These are phyloP conservation scores for Drosophila hamatofila DNA, from an alignment of 2,888 invertebrate genomes.

Conservation along the genomic window DNA sequence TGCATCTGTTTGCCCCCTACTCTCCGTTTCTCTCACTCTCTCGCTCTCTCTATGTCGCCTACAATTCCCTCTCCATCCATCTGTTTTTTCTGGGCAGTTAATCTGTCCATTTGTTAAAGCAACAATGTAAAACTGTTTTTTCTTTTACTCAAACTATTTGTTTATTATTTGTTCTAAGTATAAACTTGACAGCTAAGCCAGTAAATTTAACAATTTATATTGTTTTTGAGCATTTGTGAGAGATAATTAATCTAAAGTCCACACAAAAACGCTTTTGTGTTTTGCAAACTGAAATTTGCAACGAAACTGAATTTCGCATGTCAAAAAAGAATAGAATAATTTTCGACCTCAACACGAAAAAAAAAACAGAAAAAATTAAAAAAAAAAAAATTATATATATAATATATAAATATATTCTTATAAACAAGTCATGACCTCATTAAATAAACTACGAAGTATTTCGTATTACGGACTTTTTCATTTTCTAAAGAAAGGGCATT, in stretches of 20 bases:
- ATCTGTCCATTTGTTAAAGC: slow-evolving; percentile 38
- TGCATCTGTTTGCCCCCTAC: slow-evolving; percentile 45
- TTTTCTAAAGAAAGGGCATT: too few species aligned
- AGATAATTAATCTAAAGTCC: slow-evolving; percentile 5
- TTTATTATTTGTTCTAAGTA: slow-evolving; percentile 4
- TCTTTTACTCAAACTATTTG: neutral
- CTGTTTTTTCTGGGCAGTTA: slow-evolving; percentile 21
- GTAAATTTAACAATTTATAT: slow-evolving; percentile 8
- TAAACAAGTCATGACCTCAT: too few species aligned
- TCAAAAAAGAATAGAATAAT: neutral
- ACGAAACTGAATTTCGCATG: neutral
- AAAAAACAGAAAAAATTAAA: too few species aligned
- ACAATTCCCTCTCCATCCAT: neutral
- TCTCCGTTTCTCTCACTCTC: neutral
- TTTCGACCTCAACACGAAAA: neutral
- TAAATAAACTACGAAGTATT: too few species aligned
- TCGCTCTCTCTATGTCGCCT: neutral
- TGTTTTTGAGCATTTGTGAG: slow-evolving; percentile 3
- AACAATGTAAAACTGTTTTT: slow-evolving; percentile 38
- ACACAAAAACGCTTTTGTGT: neutral
- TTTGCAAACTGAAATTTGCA: too few species aligned
- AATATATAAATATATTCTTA: too few species aligned
- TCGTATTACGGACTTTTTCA: too few species aligned
- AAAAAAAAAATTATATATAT: too few species aligned
- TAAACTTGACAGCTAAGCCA: slow-evolving; percentile 2